Evolutionary conservation across 1,140 invertebrate genomes (phyloP).

Genomic region (Procambarus clarkii): DNA sequence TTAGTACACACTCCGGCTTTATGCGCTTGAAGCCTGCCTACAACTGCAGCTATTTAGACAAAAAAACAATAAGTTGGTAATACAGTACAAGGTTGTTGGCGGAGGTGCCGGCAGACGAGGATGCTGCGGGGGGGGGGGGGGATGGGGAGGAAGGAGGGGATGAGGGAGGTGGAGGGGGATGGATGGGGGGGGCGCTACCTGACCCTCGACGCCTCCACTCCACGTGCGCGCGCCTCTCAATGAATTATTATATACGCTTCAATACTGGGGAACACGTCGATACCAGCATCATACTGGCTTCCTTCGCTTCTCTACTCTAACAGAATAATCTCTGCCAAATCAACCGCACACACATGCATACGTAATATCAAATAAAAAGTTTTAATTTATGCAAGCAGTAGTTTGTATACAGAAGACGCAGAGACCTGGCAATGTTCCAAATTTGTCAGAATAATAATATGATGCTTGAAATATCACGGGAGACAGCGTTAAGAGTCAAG

Average conservation of each 20-base stretch:
- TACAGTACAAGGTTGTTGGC: background rate
- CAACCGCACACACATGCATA: too few species aligned
- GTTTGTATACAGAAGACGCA: too few species aligned
- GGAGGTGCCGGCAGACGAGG: background rate
- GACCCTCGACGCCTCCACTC: constrained; percentile 3
- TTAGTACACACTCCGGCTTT: background rate
- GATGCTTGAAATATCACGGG: too few species aligned
- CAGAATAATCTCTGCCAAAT: background rate
- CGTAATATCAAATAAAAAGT: too few species aligned
- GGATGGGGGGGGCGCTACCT: background rate
- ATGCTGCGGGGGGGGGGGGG: background rate
- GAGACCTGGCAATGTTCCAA: too few species aligned
- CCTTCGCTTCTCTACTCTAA: background rate
- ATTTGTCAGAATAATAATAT: too few species aligned
- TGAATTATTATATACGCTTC: constrained; percentile 21
- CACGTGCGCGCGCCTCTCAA: constrained; percentile 9
- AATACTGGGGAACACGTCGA: constrained; percentile 13
- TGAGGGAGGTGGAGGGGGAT: background rate
- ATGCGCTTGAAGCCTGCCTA: too few species aligned
- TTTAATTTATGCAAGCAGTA: too few species aligned
- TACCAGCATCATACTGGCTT: constrained; percentile 4
- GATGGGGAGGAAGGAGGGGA: background rate
- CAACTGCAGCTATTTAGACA: too few species aligned
- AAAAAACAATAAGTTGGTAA: background rate
- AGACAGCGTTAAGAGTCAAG: too few species aligned